Evolutionary conservation across 2,888 invertebrate genomes (phyloP).

Genomic region (Harmothoe impar): DNA sequence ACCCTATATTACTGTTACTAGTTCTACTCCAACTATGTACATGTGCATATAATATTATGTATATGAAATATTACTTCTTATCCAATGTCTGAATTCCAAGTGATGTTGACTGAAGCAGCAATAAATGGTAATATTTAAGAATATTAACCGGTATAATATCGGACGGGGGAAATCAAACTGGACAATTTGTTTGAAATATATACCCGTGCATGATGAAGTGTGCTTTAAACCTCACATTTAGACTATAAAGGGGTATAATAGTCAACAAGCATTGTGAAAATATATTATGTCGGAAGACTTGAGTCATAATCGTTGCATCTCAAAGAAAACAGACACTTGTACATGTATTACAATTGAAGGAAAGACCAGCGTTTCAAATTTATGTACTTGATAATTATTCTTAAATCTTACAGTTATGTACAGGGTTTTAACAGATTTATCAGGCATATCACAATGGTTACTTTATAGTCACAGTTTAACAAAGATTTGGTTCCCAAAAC

Average conservation of each 20-base stretch:
- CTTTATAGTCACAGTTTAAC: too few relatives aligned
- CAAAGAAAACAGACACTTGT: neutral
- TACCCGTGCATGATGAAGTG: neutral
- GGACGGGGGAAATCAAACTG: constrained; percentile 28
- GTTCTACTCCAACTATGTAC: too few relatives aligned
- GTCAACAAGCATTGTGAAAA: neutral
- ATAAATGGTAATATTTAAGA: neutral
- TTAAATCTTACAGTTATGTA: neutral
- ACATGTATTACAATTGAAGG: neutral
- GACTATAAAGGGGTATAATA: neutral
- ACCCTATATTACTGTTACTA: too few relatives aligned
- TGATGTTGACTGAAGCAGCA: neutral
- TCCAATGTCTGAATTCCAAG: too few relatives aligned
- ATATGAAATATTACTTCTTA: too few relatives aligned
- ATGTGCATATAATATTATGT: too few relatives aligned
- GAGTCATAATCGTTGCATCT: constrained; percentile 11
- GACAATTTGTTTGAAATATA: neutral
- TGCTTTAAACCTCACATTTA: neutral
- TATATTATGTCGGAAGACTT: constrained; percentile 23
- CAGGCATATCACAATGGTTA: too few relatives aligned
- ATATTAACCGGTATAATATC: neutral
- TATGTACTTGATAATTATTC: neutral
- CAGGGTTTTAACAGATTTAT: neutral
- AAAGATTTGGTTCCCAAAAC: too few relatives aligned
- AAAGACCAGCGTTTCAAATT: neutral